Evolutionary conservation across 1,140 invertebrate genomes (phyloP), one percentile per base, ranked within the genome.

Genomic region (Trichonephila inaurata): DNA sequence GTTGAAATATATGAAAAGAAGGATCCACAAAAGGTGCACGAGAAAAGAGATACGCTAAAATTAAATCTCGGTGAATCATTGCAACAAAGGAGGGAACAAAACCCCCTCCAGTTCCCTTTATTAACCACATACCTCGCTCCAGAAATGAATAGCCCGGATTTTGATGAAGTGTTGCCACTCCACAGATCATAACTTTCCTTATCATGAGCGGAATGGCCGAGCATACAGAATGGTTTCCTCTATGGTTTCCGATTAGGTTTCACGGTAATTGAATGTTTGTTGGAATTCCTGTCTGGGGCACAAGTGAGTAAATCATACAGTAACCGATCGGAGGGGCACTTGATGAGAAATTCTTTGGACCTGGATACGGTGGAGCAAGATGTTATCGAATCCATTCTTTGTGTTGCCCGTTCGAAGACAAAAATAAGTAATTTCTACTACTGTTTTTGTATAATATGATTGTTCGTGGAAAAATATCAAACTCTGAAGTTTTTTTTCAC

Each of bases 161-260:
- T 72, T 66, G 62, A 89, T 89, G 87, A 89, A 72, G 64, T 89
- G 87, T 89, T 89, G 87, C 87, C 87, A 89, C 28, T 33, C 64
- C 40, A 58, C 16, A 58, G 33, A 40, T 40, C 64, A 64, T 77
- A 77, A 77, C 72, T 77, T 77, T 77, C 72, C 72, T 28, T 77
- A 77, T 77, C 72, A 77, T 77, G 14, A 33, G 33, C 28, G 28
- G 72, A 77, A 28, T 33, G 28, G 24, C 28, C 28, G 8, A 87
- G 24, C 62, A 61, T 21, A 18, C 24, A 64, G 62, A 64, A 64
- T 40, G 33, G 24, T 77, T 77, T 77, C 28, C 72, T 28, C 72
- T 12, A 44, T 44, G 72, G 62, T 72, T 89, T 66, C 64, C 24
- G 62, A 69, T 89, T 89, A 89, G 62, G 87, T 44, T 72, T 72